Percentiles rank a stretch among this genome's conserved stretches.
Evolutionary conservation across 2,888 invertebrate species (phyloP).

Genomic region (Tenthredo notha): DNA sequence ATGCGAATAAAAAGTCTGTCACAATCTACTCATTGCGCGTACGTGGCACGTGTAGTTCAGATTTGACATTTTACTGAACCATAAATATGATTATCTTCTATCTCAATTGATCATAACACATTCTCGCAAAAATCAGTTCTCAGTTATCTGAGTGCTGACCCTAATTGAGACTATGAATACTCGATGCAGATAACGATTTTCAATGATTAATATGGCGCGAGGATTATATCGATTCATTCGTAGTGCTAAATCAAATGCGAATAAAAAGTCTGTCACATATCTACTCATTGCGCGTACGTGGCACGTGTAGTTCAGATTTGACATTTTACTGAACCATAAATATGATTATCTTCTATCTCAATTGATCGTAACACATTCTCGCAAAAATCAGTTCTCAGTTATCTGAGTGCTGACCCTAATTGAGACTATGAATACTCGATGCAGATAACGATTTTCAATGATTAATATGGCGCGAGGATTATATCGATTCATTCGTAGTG

Average conservation of each 20-base stretch:
- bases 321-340: background rate
- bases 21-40: background rate
- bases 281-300: background rate
- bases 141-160: background rate
- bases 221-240: background rate
- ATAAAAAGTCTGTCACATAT: background rate
- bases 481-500: background rate
- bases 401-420: background rate
- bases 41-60: background rate
- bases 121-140: background rate
- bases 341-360: background rate
- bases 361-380: background rate
- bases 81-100: background rate
- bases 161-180: background rate
- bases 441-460: background rate
- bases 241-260: background rate
- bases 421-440: background rate
- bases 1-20: background rate
- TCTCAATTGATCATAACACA: background rate
- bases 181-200: background rate
- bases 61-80: background rate
- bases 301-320: background rate
- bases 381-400: background rate
- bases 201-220: background rate
- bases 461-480: background rate